A percentile compares a stretch with the other conserved stretches of the same genome.
Evolutionary conservation across 2,797 vertebrate genomes (phyloP).

Genomic region (Amphiprion clarkii): DNA sequence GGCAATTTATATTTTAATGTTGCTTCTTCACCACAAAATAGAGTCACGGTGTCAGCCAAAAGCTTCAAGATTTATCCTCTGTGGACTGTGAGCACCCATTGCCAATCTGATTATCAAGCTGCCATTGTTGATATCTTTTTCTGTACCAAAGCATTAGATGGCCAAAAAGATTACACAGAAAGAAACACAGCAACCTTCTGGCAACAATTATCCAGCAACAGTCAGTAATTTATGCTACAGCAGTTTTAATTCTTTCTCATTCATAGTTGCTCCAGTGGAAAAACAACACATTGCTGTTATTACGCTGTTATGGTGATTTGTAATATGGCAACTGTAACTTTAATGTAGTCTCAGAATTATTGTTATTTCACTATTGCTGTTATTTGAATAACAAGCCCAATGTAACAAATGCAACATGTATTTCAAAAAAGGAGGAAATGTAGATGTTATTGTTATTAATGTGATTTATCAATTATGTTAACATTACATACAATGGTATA

Average conservation of each 20-base stretch:
- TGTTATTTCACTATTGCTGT: too few species aligned
- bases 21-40: neutral
- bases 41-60: neutral
- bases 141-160: neutral
- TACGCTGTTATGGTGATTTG: neutral
- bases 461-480: neutral
- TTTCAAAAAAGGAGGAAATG: too few species aligned
- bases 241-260: too few species aligned
- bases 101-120: neutral
- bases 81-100: neutral
- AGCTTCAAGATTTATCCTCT: neutral
- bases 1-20: neutral
- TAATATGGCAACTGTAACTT: neutral
- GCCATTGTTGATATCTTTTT: neutral
- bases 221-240: too few species aligned
- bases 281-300: neutral
- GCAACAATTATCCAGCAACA: neutral
- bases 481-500: neutral
- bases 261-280: too few species aligned
- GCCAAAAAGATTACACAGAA: neutral
- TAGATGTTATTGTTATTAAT: too few species aligned
- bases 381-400: too few species aligned
- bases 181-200: neutral
- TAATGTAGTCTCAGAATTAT: too few species aligned
- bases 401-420: too few species aligned